These are phyloP conservation scores for Neodiprion lecontei DNA, from an alignment of 1,140 invertebrate genomes.

Conservation along the genomic window DNA sequence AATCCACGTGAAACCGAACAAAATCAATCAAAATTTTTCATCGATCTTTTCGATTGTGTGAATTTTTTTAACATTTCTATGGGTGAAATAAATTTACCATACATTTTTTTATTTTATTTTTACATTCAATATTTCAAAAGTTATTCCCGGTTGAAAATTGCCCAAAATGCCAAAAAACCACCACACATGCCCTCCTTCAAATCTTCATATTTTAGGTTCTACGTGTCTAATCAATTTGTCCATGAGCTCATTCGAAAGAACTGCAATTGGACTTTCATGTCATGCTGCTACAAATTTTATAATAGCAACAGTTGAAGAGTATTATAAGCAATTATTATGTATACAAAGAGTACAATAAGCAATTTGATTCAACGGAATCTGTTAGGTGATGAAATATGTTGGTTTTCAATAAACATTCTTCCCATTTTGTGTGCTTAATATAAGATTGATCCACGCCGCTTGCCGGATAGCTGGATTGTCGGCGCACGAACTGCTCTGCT, in stretches of 20 bases:
- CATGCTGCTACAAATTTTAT: not conserved
- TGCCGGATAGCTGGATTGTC: no score
- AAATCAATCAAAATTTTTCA: not conserved
- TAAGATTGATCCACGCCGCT: no score
- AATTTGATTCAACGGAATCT: not conserved
- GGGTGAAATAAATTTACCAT: not conserved
- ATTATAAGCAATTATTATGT: not conserved
- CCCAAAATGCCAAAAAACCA: not conserved
- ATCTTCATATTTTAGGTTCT: not conserved
- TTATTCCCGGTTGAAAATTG: not conserved
- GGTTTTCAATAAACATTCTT: not conserved
- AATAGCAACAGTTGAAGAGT: conserved; percentile 2
- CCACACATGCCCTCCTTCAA: not conserved
- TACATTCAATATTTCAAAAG: conserved; percentile 2
- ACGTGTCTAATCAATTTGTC: not conserved
- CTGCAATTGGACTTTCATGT: conserved; percentile 1
- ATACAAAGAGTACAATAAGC: conserved; percentile 2
- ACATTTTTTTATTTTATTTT: not conserved
- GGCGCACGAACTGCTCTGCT: no score
- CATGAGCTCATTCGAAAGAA: not conserved
- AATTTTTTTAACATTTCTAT: not conserved
- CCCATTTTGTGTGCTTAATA: no score
- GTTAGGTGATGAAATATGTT: conserved; percentile 8
- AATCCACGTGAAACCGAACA: no score
- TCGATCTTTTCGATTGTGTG: not conserved